phyloP scores from a whole-genome alignment of 2,888 invertebrate species.

The Andricus curvator region DNA sequence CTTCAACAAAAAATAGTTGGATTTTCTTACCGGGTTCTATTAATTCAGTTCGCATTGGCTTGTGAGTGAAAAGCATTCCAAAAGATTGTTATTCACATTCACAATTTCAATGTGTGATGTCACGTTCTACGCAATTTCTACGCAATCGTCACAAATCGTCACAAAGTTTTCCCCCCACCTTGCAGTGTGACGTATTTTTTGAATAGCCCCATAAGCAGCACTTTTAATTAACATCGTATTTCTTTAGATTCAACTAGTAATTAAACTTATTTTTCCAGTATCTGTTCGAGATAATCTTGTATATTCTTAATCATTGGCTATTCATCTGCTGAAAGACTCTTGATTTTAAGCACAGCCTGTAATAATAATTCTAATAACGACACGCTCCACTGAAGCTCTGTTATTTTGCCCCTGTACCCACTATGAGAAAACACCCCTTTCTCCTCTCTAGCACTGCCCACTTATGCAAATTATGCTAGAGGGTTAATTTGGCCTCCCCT shows the following conservation, averaged over 20 bases:
- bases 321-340: slow-evolving; percentile 76
- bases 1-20: too few relatives aligned
- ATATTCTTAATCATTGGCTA: slow-evolving; percentile 74
- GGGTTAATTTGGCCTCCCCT: slow-evolving; percentile 64
- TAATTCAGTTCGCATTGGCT: too few relatives aligned
- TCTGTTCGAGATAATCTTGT: slow-evolving; percentile 67
- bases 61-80: too few relatives aligned
- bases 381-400: slow-evolving; percentile 63
- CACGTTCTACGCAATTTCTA: too few relatives aligned
- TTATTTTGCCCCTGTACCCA: slow-evolving; percentile 62
- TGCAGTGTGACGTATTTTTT: too few relatives aligned
- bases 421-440: slow-evolving; percentile 54
- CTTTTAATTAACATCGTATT: not conserved
- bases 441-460: slow-evolving; percentile 59
- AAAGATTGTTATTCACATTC: too few relatives aligned
- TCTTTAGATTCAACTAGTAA: slow-evolving; percentile 61
- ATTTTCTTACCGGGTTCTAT: too few relatives aligned
- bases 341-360: slow-evolving; percentile 76
- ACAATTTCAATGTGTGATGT: too few relatives aligned
- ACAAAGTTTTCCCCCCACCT: too few relatives aligned
- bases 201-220: not conserved
- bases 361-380: slow-evolving; percentile 77
- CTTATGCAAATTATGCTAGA: slow-evolving; percentile 72
- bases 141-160: too few relatives aligned
- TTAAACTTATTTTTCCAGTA: slow-evolving; percentile 69